Evolutionary conservation across 2,888 invertebrate genomes (phyloP).

Genomic region (Drosophila emarginata): DNA sequence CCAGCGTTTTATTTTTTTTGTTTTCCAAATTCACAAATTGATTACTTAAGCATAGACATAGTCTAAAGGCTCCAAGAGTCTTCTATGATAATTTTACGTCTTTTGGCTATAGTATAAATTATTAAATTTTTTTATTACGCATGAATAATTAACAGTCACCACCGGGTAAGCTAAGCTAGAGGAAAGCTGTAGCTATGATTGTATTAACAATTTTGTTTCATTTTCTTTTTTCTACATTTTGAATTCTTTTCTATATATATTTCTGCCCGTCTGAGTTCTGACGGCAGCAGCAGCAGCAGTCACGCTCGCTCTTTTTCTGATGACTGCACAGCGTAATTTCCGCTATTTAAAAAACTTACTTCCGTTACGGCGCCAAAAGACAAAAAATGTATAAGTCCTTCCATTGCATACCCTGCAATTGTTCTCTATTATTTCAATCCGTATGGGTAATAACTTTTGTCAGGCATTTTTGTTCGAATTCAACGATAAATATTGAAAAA

Average conservation of each 20-base stretch:
- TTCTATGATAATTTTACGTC: not conserved
- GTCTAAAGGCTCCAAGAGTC: not conserved
- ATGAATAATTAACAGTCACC: constrained; percentile 62
- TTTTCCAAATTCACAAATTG: too few relatives aligned
- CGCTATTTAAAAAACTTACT: constrained; percentile 74
- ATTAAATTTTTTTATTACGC: constrained; percentile 68
- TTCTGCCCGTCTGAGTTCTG: constrained; percentile 21
- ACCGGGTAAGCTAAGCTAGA: constrained; percentile 27
- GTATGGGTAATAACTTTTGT: too few relatives aligned
- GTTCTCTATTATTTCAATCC: too few relatives aligned
- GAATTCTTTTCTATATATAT: too few relatives aligned
- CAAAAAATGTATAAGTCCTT: not conserved
- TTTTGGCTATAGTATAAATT: constrained; percentile 33
- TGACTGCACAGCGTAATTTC: constrained; percentile 75
- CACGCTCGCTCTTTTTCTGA: constrained; percentile 68
- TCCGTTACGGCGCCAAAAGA: constrained; percentile 42
- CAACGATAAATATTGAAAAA: too few relatives aligned
- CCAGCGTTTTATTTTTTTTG: too few relatives aligned
- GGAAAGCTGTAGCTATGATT: constrained; percentile 35
- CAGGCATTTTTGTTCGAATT: too few relatives aligned
- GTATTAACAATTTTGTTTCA: constrained; percentile 66
- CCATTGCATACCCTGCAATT: not conserved
- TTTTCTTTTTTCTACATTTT: constrained; percentile 13
- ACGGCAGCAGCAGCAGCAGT: constrained; percentile 31
- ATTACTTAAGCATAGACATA: not conserved